Percentiles rank a stretch among this genome's conserved stretches.
phyloP scores from a whole-genome alignment of 2,888 invertebrate species.

The Xestia ashworthii region DNA sequence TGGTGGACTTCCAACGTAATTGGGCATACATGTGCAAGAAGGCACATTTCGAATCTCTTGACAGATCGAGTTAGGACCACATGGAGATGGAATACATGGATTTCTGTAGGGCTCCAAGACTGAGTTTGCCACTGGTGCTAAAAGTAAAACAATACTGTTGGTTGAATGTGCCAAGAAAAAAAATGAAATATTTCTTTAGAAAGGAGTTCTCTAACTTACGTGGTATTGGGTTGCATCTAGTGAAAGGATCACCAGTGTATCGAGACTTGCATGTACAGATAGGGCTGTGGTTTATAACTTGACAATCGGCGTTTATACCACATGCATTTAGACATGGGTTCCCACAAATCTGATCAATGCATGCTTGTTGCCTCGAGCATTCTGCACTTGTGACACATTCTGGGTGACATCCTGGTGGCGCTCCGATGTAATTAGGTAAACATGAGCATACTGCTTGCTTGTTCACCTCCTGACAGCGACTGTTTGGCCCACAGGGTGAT shows the following conservation, averaged over 20 bases:
- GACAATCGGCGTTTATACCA: conserved; percentile 93
- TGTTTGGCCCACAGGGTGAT: conserved; percentile 94
- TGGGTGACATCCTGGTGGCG: conserved; percentile 94
- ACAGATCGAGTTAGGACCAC: conserved; percentile 93
- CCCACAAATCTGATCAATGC: conserved; percentile 94
- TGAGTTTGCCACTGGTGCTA: conserved; percentile 86
- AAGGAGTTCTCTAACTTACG: conserved; percentile 80
- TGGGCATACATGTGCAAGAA: conserved; percentile 91
- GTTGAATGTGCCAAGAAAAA: neutral
- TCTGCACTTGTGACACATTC: conserved; percentile 95
- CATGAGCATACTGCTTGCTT: conserved; percentile 95
- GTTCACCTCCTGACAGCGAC: conserved; percentile 93
- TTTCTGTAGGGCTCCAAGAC: conserved; percentile 87
- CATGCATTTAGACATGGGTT: conserved; percentile 94
- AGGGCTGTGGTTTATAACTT: conserved; percentile 94
- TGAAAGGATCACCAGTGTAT: conserved; percentile 93
- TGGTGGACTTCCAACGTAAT: conserved; percentile 92
- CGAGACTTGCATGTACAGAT: conserved; percentile 93
- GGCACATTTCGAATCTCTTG: conserved; percentile 90
- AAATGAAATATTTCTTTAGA: neutral
- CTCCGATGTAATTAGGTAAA: conserved; percentile 92
- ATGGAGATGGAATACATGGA: conserved; percentile 92
- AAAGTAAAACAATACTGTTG: conserved; percentile 74
- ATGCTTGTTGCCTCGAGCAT: conserved; percentile 93
- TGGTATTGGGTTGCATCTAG: conserved; percentile 89